A percentile compares a stretch with the other conserved stretches of the same genome.
Conservation (phyloP, 1,140 invertebrate species). For the Drosophila ohnishii region DNA sequence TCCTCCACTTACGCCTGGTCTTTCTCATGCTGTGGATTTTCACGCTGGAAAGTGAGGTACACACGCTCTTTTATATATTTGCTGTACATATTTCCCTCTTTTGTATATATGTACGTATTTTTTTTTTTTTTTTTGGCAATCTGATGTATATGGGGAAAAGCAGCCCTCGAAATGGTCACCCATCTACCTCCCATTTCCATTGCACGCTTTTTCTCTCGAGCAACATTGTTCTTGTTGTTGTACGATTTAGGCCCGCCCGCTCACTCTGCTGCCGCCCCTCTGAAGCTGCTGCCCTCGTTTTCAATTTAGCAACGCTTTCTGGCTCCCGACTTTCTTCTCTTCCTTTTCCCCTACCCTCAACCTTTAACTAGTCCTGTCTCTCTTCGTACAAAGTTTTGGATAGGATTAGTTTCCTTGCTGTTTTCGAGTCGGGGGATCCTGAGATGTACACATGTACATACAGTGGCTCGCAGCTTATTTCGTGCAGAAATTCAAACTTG, state of each 20-base stretch:
- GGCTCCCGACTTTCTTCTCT: constrained; percentile 12
- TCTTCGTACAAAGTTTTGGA: constrained; percentile 18
- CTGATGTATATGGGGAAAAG: constrained; percentile 35
- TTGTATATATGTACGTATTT: constrained; percentile 1
- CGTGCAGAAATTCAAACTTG: no score
- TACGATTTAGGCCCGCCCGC: constrained; percentile 36
- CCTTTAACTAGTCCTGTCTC: neutral
- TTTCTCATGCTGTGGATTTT: constrained; percentile 16
- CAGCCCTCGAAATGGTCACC: constrained; percentile 39
- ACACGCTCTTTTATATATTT: constrained; percentile 18
- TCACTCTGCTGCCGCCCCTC: constrained; percentile 16
- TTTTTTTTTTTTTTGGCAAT: constrained; percentile 38
- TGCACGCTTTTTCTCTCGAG: constrained; percentile 24
- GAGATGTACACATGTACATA: neutral
- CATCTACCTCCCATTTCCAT: constrained; percentile 8
- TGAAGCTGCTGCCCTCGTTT: constrained; percentile 40
- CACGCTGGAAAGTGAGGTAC: constrained; percentile 38
- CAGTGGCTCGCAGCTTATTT: no score
- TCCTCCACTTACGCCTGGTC: constrained; percentile 24
- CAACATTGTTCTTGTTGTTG: constrained; percentile 28
- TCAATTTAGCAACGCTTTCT: constrained; percentile 19
- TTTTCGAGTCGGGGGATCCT: constrained; percentile 16
- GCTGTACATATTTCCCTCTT: constrained; percentile 33
- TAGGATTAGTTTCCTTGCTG: constrained; percentile 12
- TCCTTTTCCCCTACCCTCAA: no score